Evolutionary conservation across 1,140 invertebrate species (phyloP).

Genomic region (Trachymyrmex septentrionalis): DNA sequence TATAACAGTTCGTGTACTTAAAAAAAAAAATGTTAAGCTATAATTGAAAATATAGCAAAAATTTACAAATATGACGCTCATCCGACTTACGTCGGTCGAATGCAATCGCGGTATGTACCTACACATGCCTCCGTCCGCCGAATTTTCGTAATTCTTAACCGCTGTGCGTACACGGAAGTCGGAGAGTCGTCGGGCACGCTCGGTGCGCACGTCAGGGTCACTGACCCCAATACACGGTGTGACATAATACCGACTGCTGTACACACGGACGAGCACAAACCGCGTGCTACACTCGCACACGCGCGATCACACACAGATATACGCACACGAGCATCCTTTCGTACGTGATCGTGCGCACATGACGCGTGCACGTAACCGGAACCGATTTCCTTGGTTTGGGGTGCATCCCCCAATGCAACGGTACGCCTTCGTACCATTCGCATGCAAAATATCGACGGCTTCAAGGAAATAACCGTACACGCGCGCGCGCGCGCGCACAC

Average conservation of each 20-base stretch:
- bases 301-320: too few species aligned
- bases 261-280: constrained; percentile 50
- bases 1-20: neutral
- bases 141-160: constrained; percentile 58
- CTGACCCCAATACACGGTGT: constrained; percentile 77
- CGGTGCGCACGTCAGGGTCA: constrained; percentile 82
- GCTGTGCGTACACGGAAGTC: constrained; percentile 57
- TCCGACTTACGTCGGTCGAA: neutral
- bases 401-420: neutral
- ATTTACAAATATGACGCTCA: neutral
- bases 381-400: constrained; percentile 7
- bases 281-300: neutral
- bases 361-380: constrained; percentile 43
- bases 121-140: constrained; percentile 1
- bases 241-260: constrained; percentile 63
- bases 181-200: constrained; percentile 80
- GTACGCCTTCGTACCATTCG: constrained; percentile 23
- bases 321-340: neutral
- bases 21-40: neutral
- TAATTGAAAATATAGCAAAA: neutral
- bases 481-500: too few species aligned
- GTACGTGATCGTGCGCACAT: constrained; percentile 35
- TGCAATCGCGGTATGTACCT: neutral
- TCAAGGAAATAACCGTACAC: neutral
- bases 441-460: neutral